Evolutionary conservation across 2,797 vertebrate species (phyloP).

Genomic region (Gobio occitaniae): DNA sequence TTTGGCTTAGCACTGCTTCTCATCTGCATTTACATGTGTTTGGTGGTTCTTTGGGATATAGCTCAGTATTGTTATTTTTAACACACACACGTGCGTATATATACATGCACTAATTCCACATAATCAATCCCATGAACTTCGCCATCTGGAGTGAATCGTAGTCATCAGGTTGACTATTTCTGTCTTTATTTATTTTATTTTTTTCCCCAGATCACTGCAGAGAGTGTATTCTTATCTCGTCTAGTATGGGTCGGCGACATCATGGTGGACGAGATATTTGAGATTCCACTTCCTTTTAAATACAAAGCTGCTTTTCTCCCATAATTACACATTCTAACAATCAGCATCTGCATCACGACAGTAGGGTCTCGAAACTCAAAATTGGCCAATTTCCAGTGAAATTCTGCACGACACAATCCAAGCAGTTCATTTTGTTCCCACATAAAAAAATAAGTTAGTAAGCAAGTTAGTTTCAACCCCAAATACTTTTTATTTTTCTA

Average conservation of each 20-base stretch:
- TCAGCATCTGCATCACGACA: neutral
- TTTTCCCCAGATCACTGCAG: neutral
- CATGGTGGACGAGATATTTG: conserved; percentile 30
- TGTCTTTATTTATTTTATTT: neutral
- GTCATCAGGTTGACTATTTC: neutral
- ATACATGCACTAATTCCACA: too few relatives aligned
- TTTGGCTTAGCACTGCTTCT: neutral
- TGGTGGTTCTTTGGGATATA: neutral
- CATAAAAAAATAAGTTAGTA: too few relatives aligned
- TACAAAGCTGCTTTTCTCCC: neutral
- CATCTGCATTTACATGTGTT: neutral
- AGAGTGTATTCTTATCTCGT: neutral
- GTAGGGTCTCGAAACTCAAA: neutral
- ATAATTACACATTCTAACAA: neutral
- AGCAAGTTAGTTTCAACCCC: too few relatives aligned
- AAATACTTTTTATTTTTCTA: too few relatives aligned
- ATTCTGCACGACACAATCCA: too few relatives aligned
- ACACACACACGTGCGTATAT: too few relatives aligned
- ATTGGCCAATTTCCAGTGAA: neutral
- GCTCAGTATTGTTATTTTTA: neutral
- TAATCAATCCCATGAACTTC: conserved; percentile 2
- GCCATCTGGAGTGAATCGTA: neutral
- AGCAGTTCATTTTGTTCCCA: too few relatives aligned
- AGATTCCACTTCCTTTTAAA: neutral
- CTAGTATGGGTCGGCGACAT: neutral